Evolutionary conservation across 1,140 invertebrate genomes (phyloP).

Genomic region (Drusus annulatus): DNA sequence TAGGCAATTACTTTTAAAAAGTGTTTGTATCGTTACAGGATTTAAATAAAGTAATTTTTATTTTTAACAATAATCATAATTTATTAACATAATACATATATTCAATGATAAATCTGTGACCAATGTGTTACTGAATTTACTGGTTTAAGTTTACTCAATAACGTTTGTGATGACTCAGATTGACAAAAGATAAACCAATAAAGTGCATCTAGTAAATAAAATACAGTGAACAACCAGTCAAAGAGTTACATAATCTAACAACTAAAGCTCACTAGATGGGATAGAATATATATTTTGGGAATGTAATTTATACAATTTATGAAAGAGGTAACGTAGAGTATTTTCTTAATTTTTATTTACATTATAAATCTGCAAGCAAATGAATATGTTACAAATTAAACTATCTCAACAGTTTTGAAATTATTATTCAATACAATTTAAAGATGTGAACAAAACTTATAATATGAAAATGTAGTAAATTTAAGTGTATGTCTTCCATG

Average conservation of each 20-base stretch:
- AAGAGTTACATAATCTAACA: background rate
- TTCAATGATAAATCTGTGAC: slow-evolving; percentile 3
- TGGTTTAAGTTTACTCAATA: slow-evolving; percentile 1
- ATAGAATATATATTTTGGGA: slow-evolving; percentile 9
- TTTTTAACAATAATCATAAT: background rate
- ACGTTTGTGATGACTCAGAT: too few relatives aligned
- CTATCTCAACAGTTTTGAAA: background rate
- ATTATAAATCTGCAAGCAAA: background rate
- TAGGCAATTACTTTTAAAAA: too few relatives aligned
- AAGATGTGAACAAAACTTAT: too few relatives aligned
- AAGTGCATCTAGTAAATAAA: too few relatives aligned
- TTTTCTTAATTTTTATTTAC: too few relatives aligned
- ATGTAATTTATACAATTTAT: slow-evolving; percentile 1
- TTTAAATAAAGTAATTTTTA: too few relatives aligned
- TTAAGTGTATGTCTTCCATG: too few relatives aligned
- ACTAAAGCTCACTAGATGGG: background rate
- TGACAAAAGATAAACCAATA: background rate
- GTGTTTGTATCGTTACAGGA: too few relatives aligned
- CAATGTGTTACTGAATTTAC: background rate
- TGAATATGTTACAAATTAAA: background rate
- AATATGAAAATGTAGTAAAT: too few relatives aligned
- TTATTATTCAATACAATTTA: too few relatives aligned
- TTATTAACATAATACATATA: slow-evolving; percentile 7
- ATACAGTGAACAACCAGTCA: too few relatives aligned
- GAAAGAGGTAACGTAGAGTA: too few relatives aligned